Evolutionary conservation across 2,113 vertebrate species (phyloP).

Genomic region (Cinclus mexicanus): DNA sequence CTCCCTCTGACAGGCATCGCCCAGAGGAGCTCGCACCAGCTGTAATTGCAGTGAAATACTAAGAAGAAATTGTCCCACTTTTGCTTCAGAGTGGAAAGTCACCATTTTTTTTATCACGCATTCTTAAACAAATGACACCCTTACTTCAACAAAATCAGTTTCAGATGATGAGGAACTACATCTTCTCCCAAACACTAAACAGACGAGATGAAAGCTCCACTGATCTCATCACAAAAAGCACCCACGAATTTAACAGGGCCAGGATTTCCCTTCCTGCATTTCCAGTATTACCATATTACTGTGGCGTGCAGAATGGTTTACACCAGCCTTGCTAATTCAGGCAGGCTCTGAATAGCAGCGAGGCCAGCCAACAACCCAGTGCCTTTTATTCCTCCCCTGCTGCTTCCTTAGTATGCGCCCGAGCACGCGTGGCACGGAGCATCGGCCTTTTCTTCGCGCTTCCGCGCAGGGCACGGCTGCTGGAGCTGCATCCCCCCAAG

Average conservation of each 20-base stretch:
- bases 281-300: background rate
- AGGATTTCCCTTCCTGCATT: background rate
- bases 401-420: conserved; percentile 28
- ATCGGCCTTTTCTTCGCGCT: background rate
- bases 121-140: background rate
- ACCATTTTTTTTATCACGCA: background rate
- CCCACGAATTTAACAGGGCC: accelerated
- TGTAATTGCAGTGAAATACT: background rate
- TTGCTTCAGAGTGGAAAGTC: background rate
- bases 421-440: background rate
- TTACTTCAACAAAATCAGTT: background rate
- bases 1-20: background rate
- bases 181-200: background rate
- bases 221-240: background rate
- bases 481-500: background rate
- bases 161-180: background rate
- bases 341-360: background rate
- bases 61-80: background rate
- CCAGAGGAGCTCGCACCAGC: background rate
- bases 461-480: background rate
- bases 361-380: background rate
- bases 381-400: background rate
- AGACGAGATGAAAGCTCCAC: background rate
- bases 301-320: background rate
- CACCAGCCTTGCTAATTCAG: background rate